Conservation (phyloP, 35 echinoderm and acorn worm species). For the Chiridota heheva region DNA sequence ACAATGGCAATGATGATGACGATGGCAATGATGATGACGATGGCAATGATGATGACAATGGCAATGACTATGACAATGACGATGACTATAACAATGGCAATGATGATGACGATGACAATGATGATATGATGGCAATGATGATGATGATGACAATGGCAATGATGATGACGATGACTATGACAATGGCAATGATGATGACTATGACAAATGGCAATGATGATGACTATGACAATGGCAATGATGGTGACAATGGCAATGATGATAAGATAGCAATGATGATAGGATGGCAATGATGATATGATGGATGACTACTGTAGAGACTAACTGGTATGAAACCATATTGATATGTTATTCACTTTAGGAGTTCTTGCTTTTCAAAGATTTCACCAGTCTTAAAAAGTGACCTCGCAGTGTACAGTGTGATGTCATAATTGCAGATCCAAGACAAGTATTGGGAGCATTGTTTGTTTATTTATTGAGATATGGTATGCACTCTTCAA, state of each 20-base stretch:
- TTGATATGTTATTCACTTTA: neutral
- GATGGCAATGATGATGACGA: neutral
- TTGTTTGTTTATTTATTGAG: neutral
- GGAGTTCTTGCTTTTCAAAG: neutral
- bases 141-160: slow-evolving; percentile 10
- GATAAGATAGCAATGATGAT: no score
- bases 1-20: neutral
- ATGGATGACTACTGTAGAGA: neutral
- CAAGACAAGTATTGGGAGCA: neutral
- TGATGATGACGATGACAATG: slow-evolving; percentile 1
- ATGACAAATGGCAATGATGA: neutral
- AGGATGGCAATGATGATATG: neutral
- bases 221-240: slow-evolving; percentile 10
- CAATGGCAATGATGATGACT: neutral
- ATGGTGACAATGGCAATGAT: neutral
- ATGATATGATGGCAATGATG: no score
- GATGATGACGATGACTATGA: no score
- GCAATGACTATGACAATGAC: slow-evolving; percentile 16
- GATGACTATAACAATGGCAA: slow-evolving; percentile 2
- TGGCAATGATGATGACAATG: slow-evolving; percentile 1
- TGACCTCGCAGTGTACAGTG: no score
- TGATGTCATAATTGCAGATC: no score
- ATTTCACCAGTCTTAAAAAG: no score
- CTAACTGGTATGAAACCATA: neutral
- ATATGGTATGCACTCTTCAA: no score